Evolutionary conservation across 1,140 invertebrate species (phyloP).

Genomic region (Heliothis subflexa): DNA sequence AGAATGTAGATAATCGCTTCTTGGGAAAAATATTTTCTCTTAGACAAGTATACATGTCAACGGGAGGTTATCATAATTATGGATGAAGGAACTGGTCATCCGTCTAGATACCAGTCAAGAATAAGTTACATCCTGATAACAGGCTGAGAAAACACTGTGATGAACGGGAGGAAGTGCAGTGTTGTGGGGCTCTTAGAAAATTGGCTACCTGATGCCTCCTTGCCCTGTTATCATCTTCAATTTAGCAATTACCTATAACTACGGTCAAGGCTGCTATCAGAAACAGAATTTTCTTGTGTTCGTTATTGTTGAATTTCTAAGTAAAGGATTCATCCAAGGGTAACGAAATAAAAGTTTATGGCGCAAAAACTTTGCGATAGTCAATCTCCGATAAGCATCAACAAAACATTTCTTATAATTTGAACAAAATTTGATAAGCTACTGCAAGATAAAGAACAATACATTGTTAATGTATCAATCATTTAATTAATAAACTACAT

Average conservation of each 20-base stretch:
- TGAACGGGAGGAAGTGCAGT: constrained; percentile 1
- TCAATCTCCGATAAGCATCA: constrained; percentile 32
- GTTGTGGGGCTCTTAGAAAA: constrained; percentile 4
- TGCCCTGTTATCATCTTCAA: constrained; percentile 9
- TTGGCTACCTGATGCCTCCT: constrained; percentile 22
- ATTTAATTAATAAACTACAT: not conserved
- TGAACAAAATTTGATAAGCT: constrained; percentile 24
- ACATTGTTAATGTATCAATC: constrained; percentile 5
- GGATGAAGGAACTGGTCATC: constrained; percentile 15
- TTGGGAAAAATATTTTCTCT: not conserved
- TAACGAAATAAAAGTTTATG: not conserved
- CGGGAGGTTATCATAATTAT: not conserved
- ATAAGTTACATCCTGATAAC: constrained; percentile 17
- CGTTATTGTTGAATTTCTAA: not conserved
- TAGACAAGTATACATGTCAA: no score
- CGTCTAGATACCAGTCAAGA: not conserved
- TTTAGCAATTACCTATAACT: constrained; percentile 13
- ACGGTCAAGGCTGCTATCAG: constrained; percentile 3
- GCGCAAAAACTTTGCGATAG: not conserved
- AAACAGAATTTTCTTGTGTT: not conserved
- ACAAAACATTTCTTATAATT: constrained; percentile 22
- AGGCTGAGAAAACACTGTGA: not conserved
- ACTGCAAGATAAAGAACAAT: constrained; percentile 9
- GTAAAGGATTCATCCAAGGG: not conserved
- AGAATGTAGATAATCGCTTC: not conserved